Conservation (phyloP, 2,888 invertebrate genomes). For the Agonopterix subpropinquella region DNA sequence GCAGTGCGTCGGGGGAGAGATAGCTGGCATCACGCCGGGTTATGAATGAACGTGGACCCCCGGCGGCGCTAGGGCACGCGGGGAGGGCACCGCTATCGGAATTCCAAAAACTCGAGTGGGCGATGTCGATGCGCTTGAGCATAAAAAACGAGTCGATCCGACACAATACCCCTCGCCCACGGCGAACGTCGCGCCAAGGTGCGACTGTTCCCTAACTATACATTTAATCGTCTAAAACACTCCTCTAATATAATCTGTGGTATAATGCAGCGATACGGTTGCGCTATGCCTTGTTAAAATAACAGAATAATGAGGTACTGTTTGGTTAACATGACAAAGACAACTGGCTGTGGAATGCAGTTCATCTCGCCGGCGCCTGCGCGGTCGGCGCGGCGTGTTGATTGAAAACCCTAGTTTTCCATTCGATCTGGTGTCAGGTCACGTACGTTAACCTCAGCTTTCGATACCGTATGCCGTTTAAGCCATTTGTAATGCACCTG, state of each 20-base stretch:
- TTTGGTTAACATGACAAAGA: slow-evolving; percentile 71
- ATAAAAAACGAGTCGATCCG: slow-evolving; percentile 52
- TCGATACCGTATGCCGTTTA: slow-evolving; percentile 16
- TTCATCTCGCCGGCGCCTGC: slow-evolving; percentile 53
- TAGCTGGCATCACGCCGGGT: slow-evolving; percentile 51
- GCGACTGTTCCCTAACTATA: slow-evolving; percentile 19
- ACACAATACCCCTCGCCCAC: slow-evolving; percentile 41
- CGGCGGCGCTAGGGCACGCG: slow-evolving; percentile 21
- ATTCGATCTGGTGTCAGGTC: slow-evolving; percentile 59
- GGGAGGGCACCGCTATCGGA: slow-evolving; percentile 31
- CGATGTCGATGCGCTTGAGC: slow-evolving; percentile 46
- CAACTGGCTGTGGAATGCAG: slow-evolving; percentile 48
- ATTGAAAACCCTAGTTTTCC: slow-evolving; percentile 47
- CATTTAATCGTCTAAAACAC: slow-evolving; percentile 19
- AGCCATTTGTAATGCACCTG: slow-evolving; percentile 26
- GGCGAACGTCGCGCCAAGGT: slow-evolving; percentile 31
- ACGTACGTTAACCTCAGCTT: slow-evolving; percentile 36
- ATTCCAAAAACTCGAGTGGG: slow-evolving; percentile 72
- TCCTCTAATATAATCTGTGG: slow-evolving; percentile 1
- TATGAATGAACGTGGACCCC: slow-evolving; percentile 69
- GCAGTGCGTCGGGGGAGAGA: slow-evolving; percentile 19
- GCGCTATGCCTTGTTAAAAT: slow-evolving; percentile 65
- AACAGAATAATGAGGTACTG: slow-evolving; percentile 64
- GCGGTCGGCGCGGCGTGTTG: slow-evolving; percentile 23
- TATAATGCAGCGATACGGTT: slow-evolving; percentile 3